Evolutionary conservation across 2,888 invertebrate genomes (phyloP), one percentile per base, ranked within the genome.

Genomic region (Desoria tigrina): DNA sequence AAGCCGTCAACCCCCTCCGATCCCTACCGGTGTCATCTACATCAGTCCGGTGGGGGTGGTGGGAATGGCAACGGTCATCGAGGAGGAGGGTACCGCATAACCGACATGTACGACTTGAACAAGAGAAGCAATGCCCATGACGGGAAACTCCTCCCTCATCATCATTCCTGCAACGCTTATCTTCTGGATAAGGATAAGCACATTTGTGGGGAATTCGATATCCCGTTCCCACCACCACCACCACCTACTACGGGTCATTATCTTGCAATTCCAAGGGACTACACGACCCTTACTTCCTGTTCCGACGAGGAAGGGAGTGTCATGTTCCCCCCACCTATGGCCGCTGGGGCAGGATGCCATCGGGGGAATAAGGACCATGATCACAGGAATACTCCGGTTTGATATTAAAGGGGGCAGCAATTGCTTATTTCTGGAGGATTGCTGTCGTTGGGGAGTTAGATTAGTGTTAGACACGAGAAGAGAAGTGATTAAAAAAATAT

Each of bases 151-250:
- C 24, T 28, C 27, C 58, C 49, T 37, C 58, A 56, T 42, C 28
- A 32, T 42, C 57, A 45, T 23, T 58, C 63, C 21, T 57, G 57
- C 50, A 63, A 39, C 11, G 42, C 42, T 32, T 55, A 28, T 55
- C 51, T 23, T 51, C 26, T 24, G 4, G 18, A 66, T 51, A 39
- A 62, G 9, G 71, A 69, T 32, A 45, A 45, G n/a, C 45, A 16
- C 45, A 11, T 45, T 6, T 45, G 16, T 45, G 21, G 45, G 16
- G 45, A 45, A 6, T 45, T 18, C 16, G 45, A 45, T 45, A 63
- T 74, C 18, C 72, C 73, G 11, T 63, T 72, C n/a, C 75, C 75
- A 9, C 45, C 45, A 6, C 71, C 69, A 1, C 75, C 75, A 14
- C 75, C 75, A 24, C 75, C 75, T 28, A 72, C 72, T 1, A 69